phyloP scores from a whole-genome alignment of 2,113 vertebrate species.

The Illadopsis cleaveri region DNA sequence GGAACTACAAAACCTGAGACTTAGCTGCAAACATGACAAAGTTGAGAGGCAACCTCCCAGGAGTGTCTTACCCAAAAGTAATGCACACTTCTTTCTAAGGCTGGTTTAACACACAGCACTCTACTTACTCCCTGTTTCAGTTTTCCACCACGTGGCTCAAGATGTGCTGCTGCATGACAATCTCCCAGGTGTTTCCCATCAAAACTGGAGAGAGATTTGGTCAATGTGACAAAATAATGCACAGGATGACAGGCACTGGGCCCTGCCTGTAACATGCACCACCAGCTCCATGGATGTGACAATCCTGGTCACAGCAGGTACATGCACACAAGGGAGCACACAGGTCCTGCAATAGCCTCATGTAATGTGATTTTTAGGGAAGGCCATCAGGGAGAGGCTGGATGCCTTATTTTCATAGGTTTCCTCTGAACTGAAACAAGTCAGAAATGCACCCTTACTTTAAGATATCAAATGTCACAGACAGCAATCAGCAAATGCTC shows the following conservation, averaged over 20 bases:
- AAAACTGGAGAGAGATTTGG: neutral
- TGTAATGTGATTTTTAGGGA: neutral
- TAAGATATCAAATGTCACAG: neutral
- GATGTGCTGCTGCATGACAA: fast-evolving
- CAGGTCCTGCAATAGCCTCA: fast-evolving
- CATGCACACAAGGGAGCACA: fast-evolving
- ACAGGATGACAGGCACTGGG: neutral
- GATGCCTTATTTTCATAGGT: neutral
- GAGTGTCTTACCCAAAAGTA: neutral
- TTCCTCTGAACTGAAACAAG: neutral
- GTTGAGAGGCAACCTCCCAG: neutral
- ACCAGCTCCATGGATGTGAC: fast-evolving
- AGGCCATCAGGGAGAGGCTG: neutral
- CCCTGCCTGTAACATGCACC: neutral
- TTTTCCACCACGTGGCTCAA: neutral
- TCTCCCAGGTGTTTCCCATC: neutral
- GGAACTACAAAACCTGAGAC: neutral
- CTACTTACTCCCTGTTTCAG: neutral
- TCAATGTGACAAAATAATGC: neutral
- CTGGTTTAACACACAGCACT: neutral
- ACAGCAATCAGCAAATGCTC: neutral
- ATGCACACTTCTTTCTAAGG: neutral
- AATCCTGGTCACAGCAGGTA: fast-evolving
- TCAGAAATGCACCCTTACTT: neutral
- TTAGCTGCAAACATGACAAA: fast-evolving